Percentiles rank a stretch among this genome's conserved stretches.
phyloP scores from a whole-genome alignment of 2,797 vertebrate species.

The Chelmon rostratus region DNA sequence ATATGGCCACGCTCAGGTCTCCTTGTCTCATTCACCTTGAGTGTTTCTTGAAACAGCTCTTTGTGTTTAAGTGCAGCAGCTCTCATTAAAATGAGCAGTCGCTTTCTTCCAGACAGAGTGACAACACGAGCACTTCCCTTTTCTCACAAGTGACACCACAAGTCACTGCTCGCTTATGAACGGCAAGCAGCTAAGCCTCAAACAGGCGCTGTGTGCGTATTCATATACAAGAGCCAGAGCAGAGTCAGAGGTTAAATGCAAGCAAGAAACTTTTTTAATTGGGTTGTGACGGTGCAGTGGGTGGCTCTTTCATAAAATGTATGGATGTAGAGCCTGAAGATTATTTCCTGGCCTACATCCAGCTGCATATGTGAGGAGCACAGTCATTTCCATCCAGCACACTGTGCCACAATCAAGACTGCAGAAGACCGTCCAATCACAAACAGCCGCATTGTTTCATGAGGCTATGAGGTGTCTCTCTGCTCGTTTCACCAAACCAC shows the following conservation, averaged over 20 bases:
- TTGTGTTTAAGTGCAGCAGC: constrained; percentile 18
- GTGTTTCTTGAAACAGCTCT: constrained; percentile 23
- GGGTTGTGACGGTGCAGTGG: neutral
- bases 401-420: constrained; percentile 14
- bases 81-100: constrained; percentile 27
- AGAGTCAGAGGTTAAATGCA: neutral
- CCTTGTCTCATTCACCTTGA: neutral
- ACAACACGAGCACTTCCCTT: constrained; percentile 37
- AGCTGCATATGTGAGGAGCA: neutral
- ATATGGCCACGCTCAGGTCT: neutral
- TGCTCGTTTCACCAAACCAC: constrained; percentile 12
- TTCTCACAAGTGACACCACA: constrained; percentile 8
- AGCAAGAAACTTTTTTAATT: constrained; percentile 1
- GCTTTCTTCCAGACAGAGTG: constrained; percentile 36
- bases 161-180: constrained; percentile 36
- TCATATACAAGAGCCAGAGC: constrained; percentile 1
- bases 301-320: neutral
- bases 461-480: constrained; percentile 6
- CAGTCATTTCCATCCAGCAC: constrained; percentile 2
- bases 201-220: neutral
- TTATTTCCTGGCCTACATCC: neutral
- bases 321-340: neutral
- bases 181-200: neutral
- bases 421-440: neutral
- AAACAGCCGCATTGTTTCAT: constrained; percentile 19